Base-by-base conservation (phyloP, 2,113 vertebrate genomes). In the Plecotus auritus region DNA sequence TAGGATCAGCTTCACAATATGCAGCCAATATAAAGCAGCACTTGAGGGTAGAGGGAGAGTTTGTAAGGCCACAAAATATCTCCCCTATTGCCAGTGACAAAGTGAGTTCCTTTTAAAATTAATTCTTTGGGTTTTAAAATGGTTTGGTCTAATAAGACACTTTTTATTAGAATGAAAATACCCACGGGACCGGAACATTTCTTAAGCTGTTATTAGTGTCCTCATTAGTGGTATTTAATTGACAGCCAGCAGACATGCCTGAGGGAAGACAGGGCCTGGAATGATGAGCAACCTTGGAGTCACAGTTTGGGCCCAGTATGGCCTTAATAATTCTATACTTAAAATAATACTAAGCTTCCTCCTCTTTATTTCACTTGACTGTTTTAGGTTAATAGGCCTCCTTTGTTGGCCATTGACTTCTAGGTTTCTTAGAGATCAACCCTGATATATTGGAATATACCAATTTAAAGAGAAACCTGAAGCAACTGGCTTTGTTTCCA, bases 151-250 rank as follows among this genome's bases (percentile, higher is more conserved):
- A 85, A 81, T 86, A 88, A 91, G 47, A 30, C 9, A 85, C 1
- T 35, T 37, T 4, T 42, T 61, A 54, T 92, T 89, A 13, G 67
- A 61, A 86, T 40, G 30, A 70, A 94, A 94, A 95, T 66, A 91
- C 73, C 82, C 95, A 51, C 59, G 45, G 30, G 78, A 73, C 30
- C 56, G 37, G 77, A 88, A 11, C 9, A 78, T 92, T 86, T 77
- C 49, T 78, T 74, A 86, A 59, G 59, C 9, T 74, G 10, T 56
- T 88, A 61, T 77, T 74, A 37, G 54, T 28, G 9, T 91, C 61
- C 74, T 93, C 88, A 92, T 97, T 95, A 92, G 85, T 54, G 35
- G 49, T 18, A 2, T 56, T 95, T 89, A 88, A 93, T 37, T 93
- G 95, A 74, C 80, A 96, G 87, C 94, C 51, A 49, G 67, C 1